Evolutionary conservation across 2,113 vertebrate species (phyloP), one percentile per base, ranked within the genome.

Genomic region (Chaetura pelagica): DNA sequence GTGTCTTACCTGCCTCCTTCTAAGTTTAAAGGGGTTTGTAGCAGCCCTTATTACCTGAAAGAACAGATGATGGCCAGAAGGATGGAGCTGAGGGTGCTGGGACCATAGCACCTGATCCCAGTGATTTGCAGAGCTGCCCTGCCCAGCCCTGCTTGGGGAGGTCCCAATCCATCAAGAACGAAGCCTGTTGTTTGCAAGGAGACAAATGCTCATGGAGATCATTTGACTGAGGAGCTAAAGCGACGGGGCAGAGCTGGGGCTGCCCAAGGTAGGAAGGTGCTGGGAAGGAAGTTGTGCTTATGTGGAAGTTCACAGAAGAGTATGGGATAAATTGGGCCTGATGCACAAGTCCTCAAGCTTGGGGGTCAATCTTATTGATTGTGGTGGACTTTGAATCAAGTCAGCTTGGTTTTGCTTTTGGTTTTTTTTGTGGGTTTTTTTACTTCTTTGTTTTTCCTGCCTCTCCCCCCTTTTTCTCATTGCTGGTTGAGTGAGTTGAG

Each of bases 361-460:
- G 66, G 64, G 9, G 29, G 6, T 73, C n/a, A 35, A 66, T 62
- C 42, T 35, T 7, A 5, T 3, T 55, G 46, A 38, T 21, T 19
- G 55, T 32, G 15, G 32, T 27, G 55, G 54, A n/a, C 9, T 55
- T 79, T 34, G 30, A 63, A 71, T 35, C 12, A 26, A 69, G 46
- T 29, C 44, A 6, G 74, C 46, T 87, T 79, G 58, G 62, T 38
- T 35, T 58, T 72, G 38, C 38, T 38, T 38, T 38, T 38, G 38
- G 38, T 38, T 38, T 38, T 38, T 38, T 38, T 38, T 38, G 38
- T 38, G 38, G 38, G 38, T 38, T 69, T 55, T 63, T n/a, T 42
- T 26, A 1, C 3, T 8, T 9, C 1, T 1, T 7, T 14, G 15
- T 10, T 57, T 32, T 29, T 2, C 24, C 4, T 44, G 40, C 58